Base-by-base conservation (phyloP, 2,113 vertebrate species). In the Camarhynchus parvulus region DNA sequence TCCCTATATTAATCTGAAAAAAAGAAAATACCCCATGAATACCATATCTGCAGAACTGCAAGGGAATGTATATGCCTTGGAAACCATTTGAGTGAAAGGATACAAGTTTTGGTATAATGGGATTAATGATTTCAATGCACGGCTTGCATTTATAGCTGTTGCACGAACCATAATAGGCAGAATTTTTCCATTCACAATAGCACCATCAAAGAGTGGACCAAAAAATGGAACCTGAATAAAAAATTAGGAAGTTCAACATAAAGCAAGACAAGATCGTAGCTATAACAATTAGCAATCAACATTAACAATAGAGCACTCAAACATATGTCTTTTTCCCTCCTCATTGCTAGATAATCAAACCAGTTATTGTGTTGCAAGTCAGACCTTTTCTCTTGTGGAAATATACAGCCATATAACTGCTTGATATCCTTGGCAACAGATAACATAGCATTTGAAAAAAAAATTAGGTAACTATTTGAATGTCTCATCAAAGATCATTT, bases 61-160 rank as follows among this genome's bases (percentile, higher is more conserved):
- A 46, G 69, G 88, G 92, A 93, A 96, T 85, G 62, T 33, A 92
- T 55, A 90, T 74, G 73, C 63, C 69, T 84, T 90, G 24, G 75
- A 92, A 96, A 91, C 30, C 12, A 66, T 68, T 61, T 82, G 79
- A 63, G 47, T 53, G 80, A 97, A 99, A 99, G 99, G 99, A 99
- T 99, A 99, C 99, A 99, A 99, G 97, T 99, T 99, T 98, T 99
- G 99, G 98, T 99, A 99, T 30, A 99, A 98, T 12, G 99, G 99
- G 90, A 99, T 99, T 96, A 99, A 98, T 17, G 99, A 99, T 93
- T 99, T 99, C 83, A 99, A 97, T 39, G 99, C 99, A 90, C 99
- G 98, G 95, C 99, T 99, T 97, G 99, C 99, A 75, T 99, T 99
- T 97, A 99, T 99, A 87, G 99, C 99, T 52, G 99, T 99, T 94